These are phyloP conservation scores for Philhelius pedissequus DNA, from an alignment of 2,888 invertebrate species.

Conservation along the genomic window DNA sequence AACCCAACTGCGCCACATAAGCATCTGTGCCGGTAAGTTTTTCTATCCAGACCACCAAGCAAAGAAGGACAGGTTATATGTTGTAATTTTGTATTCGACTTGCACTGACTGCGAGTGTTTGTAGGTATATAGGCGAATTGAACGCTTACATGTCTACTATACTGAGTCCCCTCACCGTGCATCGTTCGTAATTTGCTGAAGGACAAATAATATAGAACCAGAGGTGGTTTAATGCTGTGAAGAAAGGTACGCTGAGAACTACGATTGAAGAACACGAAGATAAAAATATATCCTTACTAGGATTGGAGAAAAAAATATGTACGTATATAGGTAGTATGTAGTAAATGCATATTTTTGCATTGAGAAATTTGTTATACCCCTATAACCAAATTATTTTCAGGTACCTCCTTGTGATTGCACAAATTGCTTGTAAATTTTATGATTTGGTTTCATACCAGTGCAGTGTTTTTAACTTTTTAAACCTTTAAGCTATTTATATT, in stretches of 20 bases:
- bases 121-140: neutral
- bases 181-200: constrained; percentile 25
- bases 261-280: constrained; percentile 8
- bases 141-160: neutral
- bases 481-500: neutral
- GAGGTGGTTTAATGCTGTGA: neutral
- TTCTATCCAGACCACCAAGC: constrained; percentile 29
- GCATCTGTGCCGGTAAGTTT: constrained; percentile 40
- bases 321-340: too few species aligned
- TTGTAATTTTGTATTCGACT: constrained; percentile 18
- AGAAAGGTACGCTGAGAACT: constrained; percentile 1
- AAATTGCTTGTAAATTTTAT: constrained; percentile 44
- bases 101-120: neutral
- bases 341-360: constrained; percentile 42
- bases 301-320: neutral
- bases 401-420: constrained; percentile 34
- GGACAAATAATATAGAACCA: constrained; percentile 11
- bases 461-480: neutral
- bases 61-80: neutral
- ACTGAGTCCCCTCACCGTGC: constrained; percentile 14
- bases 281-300: constrained; percentile 22
- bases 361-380: constrained; percentile 31
- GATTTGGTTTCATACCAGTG: neutral
- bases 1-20: constrained; percentile 37
- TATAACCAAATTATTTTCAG: constrained; percentile 31